These are phyloP conservation scores for Geopemphigus sp. DNA, from an alignment of 1,140 invertebrate genomes.

Conservation along the genomic window DNA sequence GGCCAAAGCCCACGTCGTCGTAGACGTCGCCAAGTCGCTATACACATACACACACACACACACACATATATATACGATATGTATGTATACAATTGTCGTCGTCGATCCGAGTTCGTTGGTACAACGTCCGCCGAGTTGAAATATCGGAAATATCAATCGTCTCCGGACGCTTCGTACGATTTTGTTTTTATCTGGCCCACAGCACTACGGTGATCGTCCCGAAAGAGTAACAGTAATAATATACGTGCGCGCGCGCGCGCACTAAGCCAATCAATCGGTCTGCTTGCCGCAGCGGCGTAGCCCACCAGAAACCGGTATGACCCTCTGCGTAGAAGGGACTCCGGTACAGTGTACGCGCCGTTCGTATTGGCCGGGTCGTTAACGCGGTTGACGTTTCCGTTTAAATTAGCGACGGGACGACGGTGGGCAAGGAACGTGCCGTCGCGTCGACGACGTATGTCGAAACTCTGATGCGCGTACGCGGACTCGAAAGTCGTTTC, in stretches of 20 bases:
- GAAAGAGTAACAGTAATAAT: neutral
- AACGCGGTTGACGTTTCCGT: neutral
- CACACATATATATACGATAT: neutral
- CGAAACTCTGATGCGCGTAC: neutral
- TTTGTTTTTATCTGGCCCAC: neutral
- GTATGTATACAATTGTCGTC: no score
- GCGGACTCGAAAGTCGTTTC: neutral
- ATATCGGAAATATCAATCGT: slow-evolving; percentile 39
- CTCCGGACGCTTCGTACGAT: neutral
- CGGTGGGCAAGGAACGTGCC: no score
- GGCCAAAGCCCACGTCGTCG: neutral
- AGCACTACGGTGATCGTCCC: neutral
- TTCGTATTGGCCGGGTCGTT: neutral
- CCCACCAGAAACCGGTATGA: no score
- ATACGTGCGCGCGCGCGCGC: neutral
- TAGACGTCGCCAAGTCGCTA: no score
- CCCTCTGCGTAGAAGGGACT: no score
- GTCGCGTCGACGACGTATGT: neutral
- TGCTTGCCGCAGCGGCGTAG: no score
- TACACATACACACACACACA: no score
- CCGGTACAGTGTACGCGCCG: neutral
- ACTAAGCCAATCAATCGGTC: neutral
- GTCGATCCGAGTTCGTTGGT: neutral
- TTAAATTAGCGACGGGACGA: neutral
- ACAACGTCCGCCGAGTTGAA: slow-evolving; percentile 3